These are phyloP conservation scores for Neuroterus valhalla DNA, from an alignment of 1,140 invertebrate species.

Conservation along the genomic window DNA sequence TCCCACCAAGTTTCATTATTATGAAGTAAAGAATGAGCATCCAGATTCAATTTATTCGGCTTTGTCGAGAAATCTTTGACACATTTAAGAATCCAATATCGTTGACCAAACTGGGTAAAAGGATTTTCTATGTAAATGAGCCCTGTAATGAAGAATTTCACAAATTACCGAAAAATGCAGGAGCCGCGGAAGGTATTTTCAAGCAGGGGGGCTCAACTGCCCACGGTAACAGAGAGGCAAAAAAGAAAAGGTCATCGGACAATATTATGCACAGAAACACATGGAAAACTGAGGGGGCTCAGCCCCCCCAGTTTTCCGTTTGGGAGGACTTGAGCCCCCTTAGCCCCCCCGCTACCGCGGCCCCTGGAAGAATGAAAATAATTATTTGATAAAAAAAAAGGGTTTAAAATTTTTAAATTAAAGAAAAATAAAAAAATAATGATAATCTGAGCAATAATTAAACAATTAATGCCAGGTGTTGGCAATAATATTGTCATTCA, in stretches of 20 bases:
- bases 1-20: conserved; percentile 74
- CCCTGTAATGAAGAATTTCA: conserved; percentile 70
- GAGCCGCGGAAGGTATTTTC: too few relatives aligned
- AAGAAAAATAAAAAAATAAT: not conserved
- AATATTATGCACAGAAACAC: too few relatives aligned
- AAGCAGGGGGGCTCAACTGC: too few relatives aligned
- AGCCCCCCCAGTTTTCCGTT: too few relatives aligned
- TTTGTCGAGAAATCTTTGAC: conserved; percentile 84
- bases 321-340: too few relatives aligned
- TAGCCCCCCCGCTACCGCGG: too few relatives aligned
- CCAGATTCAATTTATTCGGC: conserved; percentile 88
- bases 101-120: conserved; percentile 85
- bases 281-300: too few relatives aligned
- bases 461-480: too few relatives aligned
- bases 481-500: too few relatives aligned
- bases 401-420: not conserved
- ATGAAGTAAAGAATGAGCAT: conserved; percentile 74
- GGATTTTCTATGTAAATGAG: conserved; percentile 89
- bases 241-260: too few relatives aligned
- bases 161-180: too few relatives aligned
- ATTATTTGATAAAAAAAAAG: conserved; percentile 5
- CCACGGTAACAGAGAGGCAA: too few relatives aligned
- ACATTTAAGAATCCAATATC: conserved; percentile 88
- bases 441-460: not conserved
- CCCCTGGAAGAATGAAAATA: not conserved